Evolutionary conservation across 2,113 vertebrate species (phyloP).

Genomic region (Anarhynchus alexandrinus): DNA sequence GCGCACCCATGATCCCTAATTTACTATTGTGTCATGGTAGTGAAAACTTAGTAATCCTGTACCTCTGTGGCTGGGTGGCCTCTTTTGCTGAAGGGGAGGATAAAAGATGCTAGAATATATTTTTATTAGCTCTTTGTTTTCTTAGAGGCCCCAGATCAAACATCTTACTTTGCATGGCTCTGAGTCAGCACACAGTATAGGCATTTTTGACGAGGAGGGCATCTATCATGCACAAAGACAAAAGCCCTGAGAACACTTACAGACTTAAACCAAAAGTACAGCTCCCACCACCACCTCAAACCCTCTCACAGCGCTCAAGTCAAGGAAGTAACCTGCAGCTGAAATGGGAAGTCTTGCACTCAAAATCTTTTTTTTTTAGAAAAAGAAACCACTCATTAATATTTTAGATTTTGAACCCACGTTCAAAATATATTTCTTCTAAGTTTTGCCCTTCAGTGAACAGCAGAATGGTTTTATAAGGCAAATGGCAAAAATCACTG

Average conservation of each 20-base stretch:
- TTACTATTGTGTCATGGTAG: background rate
- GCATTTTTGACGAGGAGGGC: background rate
- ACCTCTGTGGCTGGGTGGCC: background rate
- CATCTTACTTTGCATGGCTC: background rate
- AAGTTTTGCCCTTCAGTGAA: background rate
- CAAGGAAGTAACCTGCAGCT: background rate
- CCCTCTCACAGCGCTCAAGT: background rate
- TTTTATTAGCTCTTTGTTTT: background rate
- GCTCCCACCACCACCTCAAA: background rate
- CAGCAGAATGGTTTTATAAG: background rate
- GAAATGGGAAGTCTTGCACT: background rate
- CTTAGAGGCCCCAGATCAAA: background rate
- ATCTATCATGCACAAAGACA: background rate
- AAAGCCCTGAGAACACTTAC: background rate
- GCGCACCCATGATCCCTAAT: background rate
- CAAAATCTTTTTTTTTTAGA: background rate
- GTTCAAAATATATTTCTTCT: background rate
- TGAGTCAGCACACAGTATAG: background rate
- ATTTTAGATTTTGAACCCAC: background rate
- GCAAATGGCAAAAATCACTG: background rate
- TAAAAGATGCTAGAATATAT: background rate
- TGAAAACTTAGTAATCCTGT: background rate
- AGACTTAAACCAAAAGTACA: background rate
- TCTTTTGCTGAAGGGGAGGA: background rate
- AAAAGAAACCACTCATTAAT: background rate